phyloP scores from a whole-genome alignment of 92 coral and sea anemone genomes.

The Palythoa grandiflora region DNA sequence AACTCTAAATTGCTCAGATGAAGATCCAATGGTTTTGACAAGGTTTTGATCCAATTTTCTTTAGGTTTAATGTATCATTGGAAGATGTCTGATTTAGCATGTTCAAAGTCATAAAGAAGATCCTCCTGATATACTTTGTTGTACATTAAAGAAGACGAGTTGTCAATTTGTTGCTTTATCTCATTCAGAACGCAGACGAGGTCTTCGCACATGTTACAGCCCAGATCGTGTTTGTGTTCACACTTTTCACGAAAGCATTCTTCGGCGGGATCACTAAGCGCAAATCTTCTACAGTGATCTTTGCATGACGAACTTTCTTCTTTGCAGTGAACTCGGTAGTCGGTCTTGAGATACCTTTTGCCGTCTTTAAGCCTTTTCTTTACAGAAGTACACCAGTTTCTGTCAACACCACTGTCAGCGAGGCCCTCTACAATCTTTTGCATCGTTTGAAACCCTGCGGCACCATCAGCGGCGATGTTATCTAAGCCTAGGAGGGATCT shows the following conservation, averaged over 20 bases:
- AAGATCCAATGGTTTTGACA: constrained; percentile 55
- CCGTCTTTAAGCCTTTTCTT: constrained; percentile 42
- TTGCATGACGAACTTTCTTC: constrained; percentile 49
- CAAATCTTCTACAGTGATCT: constrained; percentile 58
- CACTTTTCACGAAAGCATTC: constrained; percentile 49
- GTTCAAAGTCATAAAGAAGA: constrained; percentile 11
- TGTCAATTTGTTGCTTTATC: not conserved
- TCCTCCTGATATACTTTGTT: not conserved
- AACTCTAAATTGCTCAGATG: constrained; percentile 28
- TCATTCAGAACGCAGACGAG: constrained; percentile 8
- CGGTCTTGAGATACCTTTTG: constrained; percentile 41
- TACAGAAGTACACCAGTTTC: constrained; percentile 6
- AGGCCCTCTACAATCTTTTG: too few relatives aligned
- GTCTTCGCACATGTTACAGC: not conserved
- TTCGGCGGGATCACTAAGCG: constrained; percentile 53
- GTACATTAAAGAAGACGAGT: not conserved
- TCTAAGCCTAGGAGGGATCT: too few relatives aligned
- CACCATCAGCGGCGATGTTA: too few relatives aligned
- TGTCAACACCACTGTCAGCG: not conserved
- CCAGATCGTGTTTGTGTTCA: constrained; percentile 14
- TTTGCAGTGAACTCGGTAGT: constrained; percentile 31
- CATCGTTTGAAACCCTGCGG: too few relatives aligned
- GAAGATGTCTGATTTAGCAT: constrained; percentile 12
- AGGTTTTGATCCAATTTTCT: constrained; percentile 39
- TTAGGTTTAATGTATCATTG: constrained; percentile 37